These are phyloP conservation scores for Euzetes globulus DNA, from an alignment of 2,888 invertebrate species.

Conservation along the genomic window DNA sequence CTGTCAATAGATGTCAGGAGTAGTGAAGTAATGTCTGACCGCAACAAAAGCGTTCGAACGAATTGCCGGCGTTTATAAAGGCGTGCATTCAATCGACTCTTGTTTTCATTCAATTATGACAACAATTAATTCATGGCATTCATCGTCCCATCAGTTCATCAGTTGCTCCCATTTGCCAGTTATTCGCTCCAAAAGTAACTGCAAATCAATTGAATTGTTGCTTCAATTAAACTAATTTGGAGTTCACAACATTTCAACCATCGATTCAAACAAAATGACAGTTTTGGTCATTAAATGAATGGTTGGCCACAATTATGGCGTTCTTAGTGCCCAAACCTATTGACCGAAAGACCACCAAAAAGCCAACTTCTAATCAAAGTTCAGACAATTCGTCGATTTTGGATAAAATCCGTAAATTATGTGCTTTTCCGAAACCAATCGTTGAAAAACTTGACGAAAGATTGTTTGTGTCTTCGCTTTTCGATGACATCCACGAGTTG, in stretches of 20 bases:
- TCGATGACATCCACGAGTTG: neutral
- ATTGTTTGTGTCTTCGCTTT: neutral
- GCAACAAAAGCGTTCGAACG: neutral
- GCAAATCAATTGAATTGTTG: too few species aligned
- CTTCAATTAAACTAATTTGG: too few species aligned
- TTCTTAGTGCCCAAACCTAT: slow-evolving; percentile 10
- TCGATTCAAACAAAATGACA: too few species aligned
- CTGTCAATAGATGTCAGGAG: neutral
- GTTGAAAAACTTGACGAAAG: neutral
- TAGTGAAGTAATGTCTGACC: neutral
- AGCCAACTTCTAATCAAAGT: neutral
- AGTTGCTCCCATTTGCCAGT: too few species aligned
- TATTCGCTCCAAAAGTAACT: neutral
- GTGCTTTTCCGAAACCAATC: neutral
- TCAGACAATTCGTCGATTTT: neutral
- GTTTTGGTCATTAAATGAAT: neutral
- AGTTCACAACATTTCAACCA: too few species aligned
- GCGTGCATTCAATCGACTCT: neutral
- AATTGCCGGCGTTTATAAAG: neutral
- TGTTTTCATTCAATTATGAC: neutral
- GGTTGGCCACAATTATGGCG: neutral
- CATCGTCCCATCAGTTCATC: too few species aligned
- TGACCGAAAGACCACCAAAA: neutral
- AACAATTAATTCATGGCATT: too few species aligned
- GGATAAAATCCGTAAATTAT: neutral